phyloP scores from a whole-genome alignment of 64 coral and sea anemone species.

The Montipora capricornis region DNA sequence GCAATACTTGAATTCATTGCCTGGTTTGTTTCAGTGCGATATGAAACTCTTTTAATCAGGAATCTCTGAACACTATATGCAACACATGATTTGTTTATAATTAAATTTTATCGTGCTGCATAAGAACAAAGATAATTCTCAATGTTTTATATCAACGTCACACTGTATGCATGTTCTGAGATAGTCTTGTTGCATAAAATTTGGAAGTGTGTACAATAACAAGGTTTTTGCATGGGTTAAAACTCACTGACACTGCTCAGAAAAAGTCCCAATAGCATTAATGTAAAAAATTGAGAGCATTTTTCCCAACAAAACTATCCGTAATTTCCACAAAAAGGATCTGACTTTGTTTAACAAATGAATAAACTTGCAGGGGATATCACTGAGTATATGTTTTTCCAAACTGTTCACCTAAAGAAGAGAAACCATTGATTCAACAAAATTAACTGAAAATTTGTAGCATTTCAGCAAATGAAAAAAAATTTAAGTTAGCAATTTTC shows the following conservation, averaged over 20 bases:
- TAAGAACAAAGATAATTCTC: background rate
- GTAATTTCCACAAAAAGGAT: background rate
- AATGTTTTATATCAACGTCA: no score
- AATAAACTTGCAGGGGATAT: background rate
- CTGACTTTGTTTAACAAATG: slow-evolving; percentile 21
- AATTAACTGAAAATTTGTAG: background rate
- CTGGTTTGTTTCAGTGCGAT: background rate
- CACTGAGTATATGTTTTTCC: slow-evolving; percentile 21
- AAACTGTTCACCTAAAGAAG: slow-evolving; percentile 10
- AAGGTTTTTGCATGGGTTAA: no score
- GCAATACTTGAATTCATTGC: background rate
- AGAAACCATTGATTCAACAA: slow-evolving; percentile 33
- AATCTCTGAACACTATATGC: background rate
- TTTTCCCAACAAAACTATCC: background rate
- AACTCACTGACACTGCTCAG: no score
- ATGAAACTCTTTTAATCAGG: background rate
- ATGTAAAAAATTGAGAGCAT: background rate
- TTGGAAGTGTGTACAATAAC: no score
- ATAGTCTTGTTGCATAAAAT: no score
- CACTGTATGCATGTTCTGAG: no score
- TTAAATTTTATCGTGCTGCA: no score
- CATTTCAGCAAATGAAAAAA: background rate
- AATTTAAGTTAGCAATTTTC: no score
- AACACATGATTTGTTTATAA: no score
- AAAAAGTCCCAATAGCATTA: no score